Evolutionary conservation across 2,113 vertebrate species (phyloP).

Genomic region (Mastomys coucha): DNA sequence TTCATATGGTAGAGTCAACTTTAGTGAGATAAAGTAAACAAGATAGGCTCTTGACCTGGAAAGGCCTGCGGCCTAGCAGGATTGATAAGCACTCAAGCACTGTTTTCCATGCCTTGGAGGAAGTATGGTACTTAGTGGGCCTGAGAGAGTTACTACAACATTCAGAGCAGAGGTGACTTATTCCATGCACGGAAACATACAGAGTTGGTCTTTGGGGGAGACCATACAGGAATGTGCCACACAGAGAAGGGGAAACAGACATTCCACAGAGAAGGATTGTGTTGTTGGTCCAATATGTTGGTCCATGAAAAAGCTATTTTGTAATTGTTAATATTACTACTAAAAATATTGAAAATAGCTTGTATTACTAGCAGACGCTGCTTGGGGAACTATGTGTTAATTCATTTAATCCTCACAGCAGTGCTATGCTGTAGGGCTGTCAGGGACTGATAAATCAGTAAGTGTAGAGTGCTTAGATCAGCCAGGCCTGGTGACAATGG

Average conservation of each 20-base stretch:
- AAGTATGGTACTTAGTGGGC: neutral
- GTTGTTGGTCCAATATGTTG: neutral
- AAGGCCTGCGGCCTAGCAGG: neutral
- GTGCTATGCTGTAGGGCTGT: neutral
- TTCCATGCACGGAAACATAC: neutral
- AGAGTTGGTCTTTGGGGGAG: neutral
- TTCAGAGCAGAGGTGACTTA: neutral
- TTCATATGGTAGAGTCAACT: neutral
- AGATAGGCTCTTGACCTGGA: slow-evolving; percentile 34
- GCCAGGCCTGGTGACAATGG: neutral
- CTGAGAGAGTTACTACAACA: neutral
- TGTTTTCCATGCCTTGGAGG: neutral
- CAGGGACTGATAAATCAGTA: neutral
- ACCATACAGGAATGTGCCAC: neutral
- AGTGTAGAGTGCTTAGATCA: neutral
- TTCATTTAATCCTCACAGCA: neutral
- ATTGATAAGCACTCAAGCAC: neutral
- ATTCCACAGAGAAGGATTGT: neutral
- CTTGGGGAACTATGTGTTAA: neutral
- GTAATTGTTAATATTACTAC: slow-evolving; percentile 26
- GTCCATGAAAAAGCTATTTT: neutral
- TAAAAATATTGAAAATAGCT: slow-evolving; percentile 8
- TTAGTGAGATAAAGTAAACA: neutral
- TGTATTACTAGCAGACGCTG: neutral
- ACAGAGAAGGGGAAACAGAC: neutral